Base-by-base conservation (phyloP, 2,888 invertebrate species). In the Chaitophorus viminalis region DNA sequence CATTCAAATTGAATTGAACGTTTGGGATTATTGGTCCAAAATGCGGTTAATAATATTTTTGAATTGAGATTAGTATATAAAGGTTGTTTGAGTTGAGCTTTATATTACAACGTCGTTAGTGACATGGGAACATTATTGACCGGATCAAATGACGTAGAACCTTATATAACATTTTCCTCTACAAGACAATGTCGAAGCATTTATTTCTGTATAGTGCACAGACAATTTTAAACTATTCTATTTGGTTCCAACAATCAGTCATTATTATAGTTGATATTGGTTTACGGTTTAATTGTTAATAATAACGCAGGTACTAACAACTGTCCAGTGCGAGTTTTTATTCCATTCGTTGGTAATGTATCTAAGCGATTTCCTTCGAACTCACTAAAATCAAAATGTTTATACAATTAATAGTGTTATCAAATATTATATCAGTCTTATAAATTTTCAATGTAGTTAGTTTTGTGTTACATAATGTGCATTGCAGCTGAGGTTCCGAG, bases 351-450 rank as follows among this genome's bases (percentile, higher is more conserved):
- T 18, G 93, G 92, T 87, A 96, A 92, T 88, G 92, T 92, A 90
- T 92, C 92, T 89, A 95, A 94, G 91, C 94, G 94, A 92, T 95
- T 95, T 60, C 94, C 94, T 91, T 95, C 95, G 91, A 95, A 92
- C 91, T 95, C 95, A 90, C 95, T 95, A 92, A 25, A 90, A 85
- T 83, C 46, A 77, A 75, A 84, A 89, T 82, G 81, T 14, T 21
- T 68, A 11, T 82, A 46, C 9, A 21, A 36, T 72, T 18, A 72
- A n/a, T n/a, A 36, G 29, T 39, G 4, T 29, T 14, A 46, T 46
- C 33, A 33, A 18, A 17, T 52, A 31, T 72, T 17, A 31, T 82
- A 33, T 3, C 31, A 46, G 39, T 78, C 31, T 86, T 29, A 36
- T 68, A 83, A 84, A 77, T 29, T 52, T 25, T 76, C 70, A 29